phyloP scores from a whole-genome alignment of 2,797 vertebrate genomes.

The Todus mexicanus region DNA sequence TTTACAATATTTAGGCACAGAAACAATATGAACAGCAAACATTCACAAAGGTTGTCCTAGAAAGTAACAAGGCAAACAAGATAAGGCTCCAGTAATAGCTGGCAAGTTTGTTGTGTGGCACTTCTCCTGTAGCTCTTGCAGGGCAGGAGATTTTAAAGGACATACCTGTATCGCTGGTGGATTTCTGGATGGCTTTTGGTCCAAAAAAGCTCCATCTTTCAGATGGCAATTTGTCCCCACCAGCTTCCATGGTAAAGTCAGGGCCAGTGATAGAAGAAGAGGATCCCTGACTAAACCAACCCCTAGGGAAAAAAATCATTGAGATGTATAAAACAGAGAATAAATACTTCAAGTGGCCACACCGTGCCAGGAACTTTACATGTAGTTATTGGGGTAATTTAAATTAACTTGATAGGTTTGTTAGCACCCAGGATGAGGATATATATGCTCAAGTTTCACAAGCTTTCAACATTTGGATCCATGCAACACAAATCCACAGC shows the following conservation, averaged over 20 bases:
- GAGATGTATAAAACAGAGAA: neutral
- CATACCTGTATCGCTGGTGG: slow-evolving; percentile 69
- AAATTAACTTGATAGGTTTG: neutral
- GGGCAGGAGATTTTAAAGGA: neutral
- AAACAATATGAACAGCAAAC: neutral
- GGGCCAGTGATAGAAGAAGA: slow-evolving; percentile 66
- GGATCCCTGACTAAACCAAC: slow-evolving; percentile 76
- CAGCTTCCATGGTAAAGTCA: slow-evolving; percentile 59
- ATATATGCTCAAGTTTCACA: neutral
- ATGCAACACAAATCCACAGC: neutral
- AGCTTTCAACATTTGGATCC: neutral
- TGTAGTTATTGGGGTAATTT: neutral
- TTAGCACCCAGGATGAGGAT: neutral
- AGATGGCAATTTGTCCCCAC: slow-evolving; percentile 56
- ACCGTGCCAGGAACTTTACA: neutral
- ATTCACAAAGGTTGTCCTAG: neutral
- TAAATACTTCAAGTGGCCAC: neutral
- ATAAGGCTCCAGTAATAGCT: neutral
- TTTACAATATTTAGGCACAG: neutral
- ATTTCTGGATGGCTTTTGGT: slow-evolving; percentile 73
- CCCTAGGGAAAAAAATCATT: slow-evolving; percentile 34
- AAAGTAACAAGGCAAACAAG: neutral
- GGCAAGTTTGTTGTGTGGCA: neutral
- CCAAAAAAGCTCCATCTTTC: slow-evolving; percentile 80
- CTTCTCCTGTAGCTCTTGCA: neutral